phyloP scores from a whole-genome alignment of 2,797 vertebrate species.

The Otolemur crassicaudatus region DNA sequence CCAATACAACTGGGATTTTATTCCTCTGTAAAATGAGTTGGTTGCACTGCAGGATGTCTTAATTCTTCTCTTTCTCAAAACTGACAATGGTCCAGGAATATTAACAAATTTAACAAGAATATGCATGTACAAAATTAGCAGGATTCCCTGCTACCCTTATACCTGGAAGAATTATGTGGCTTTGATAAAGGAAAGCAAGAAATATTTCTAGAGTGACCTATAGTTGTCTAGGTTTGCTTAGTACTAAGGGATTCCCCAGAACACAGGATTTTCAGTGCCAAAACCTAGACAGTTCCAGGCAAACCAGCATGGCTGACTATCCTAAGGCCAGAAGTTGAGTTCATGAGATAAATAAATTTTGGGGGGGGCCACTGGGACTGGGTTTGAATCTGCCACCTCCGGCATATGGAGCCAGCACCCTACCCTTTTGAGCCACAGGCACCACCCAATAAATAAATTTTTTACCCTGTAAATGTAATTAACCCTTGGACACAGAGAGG shows the following conservation, averaged over 20 bases:
- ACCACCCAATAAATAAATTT: background rate
- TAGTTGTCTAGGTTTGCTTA: background rate
- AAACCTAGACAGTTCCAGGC: background rate
- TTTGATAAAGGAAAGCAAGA: slow-evolving; percentile 19
- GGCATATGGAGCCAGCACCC: no score
- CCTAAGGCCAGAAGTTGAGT: background rate
- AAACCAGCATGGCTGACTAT: background rate
- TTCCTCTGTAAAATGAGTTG: slow-evolving; percentile 62
- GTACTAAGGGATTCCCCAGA: background rate
- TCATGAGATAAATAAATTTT: background rate
- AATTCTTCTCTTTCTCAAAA: background rate
- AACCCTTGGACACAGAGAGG: background rate
- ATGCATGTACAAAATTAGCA: background rate
- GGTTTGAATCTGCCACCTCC: no score
- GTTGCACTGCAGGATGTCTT: background rate
- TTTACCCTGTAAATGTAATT: slow-evolving; percentile 35
- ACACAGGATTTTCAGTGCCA: background rate
- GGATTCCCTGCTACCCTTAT: slow-evolving; percentile 17
- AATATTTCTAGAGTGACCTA: background rate
- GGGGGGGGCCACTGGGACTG: background rate
- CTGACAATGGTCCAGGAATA: background rate
- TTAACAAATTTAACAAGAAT: slow-evolving; percentile 49
- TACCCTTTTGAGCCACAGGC: no score
- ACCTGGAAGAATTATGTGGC: background rate
- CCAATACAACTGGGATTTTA: background rate